Evolutionary conservation across 2,797 vertebrate species (phyloP).

Genomic region (Ataeniobius toweri): DNA sequence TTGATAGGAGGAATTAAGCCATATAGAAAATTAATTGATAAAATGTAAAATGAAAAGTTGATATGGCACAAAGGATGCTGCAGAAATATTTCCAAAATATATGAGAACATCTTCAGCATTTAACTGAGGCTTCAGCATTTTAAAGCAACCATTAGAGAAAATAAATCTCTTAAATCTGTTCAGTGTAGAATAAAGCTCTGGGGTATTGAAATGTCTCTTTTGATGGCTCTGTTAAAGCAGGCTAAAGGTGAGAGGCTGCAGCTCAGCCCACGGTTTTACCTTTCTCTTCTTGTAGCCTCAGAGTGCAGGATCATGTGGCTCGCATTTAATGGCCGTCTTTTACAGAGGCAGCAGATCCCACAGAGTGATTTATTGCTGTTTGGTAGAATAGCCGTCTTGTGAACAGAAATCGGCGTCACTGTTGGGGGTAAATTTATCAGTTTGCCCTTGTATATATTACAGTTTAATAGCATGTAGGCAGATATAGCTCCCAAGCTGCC

Average conservation of each 20-base stretch:
- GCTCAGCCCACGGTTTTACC: constrained; percentile 19
- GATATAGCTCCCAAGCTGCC: constrained; percentile 28
- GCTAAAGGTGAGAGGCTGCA: constrained; percentile 19
- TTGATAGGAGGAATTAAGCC: neutral
- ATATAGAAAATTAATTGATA: no score
- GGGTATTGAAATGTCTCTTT: constrained; percentile 21
- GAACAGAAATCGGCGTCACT: constrained; percentile 13
- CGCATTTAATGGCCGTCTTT: constrained; percentile 39
- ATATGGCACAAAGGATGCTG: neutral
- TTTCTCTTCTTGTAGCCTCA: constrained; percentile 36
- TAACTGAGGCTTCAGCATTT: neutral
- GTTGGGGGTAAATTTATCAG: constrained; percentile 1
- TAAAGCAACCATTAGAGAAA: neutral
- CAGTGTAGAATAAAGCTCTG: neutral
- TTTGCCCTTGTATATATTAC: constrained; percentile 6
- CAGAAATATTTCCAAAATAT: neutral
- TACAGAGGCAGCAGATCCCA: constrained; percentile 28
- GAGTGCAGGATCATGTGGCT: constrained; percentile 36
- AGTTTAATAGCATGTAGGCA: constrained; percentile 13
- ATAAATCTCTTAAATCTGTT: neutral
- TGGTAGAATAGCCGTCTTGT: constrained; percentile 19
- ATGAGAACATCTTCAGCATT: neutral
- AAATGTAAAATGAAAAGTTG: neutral
- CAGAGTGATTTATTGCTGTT: constrained; percentile 40
- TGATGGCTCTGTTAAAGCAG: constrained; percentile 45